phyloP scores from a whole-genome alignment of 2,797 vertebrate species.

The Poecile montanus region DNA sequence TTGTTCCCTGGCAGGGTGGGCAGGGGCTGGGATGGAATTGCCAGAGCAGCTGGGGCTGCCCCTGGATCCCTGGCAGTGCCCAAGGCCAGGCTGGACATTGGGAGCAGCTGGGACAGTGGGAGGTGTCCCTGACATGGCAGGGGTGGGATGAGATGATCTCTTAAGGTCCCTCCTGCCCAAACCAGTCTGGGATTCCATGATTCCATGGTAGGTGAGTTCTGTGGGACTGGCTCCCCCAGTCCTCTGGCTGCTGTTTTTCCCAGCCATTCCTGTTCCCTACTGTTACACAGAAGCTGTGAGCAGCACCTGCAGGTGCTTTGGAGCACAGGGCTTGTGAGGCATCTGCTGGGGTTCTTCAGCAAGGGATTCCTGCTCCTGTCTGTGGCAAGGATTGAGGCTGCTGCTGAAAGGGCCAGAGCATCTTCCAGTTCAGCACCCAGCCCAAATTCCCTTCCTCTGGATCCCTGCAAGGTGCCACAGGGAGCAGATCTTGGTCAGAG shows the following conservation, averaged over 20 bases:
- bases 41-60: neutral
- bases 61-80: neutral
- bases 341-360: neutral
- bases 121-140: neutral
- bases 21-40: neutral
- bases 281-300: neutral
- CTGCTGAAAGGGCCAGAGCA: neutral
- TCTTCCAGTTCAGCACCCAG: neutral
- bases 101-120: neutral
- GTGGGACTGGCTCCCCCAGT: neutral
- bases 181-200: neutral
- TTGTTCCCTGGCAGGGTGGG: neutral
- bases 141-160: rapidly evolving
- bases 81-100: neutral
- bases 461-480: neutral
- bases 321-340: neutral
- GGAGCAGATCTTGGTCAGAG: neutral
- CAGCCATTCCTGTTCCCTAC: neutral
- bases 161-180: neutral
- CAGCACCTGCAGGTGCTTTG: neutral
- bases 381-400: neutral
- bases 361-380: neutral
- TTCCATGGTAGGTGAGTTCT: neutral
- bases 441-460: neutral
- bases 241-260: neutral